Evolutionary conservation across 2,797 vertebrate species (phyloP).

Genomic region (Amphiprion clarkii): DNA sequence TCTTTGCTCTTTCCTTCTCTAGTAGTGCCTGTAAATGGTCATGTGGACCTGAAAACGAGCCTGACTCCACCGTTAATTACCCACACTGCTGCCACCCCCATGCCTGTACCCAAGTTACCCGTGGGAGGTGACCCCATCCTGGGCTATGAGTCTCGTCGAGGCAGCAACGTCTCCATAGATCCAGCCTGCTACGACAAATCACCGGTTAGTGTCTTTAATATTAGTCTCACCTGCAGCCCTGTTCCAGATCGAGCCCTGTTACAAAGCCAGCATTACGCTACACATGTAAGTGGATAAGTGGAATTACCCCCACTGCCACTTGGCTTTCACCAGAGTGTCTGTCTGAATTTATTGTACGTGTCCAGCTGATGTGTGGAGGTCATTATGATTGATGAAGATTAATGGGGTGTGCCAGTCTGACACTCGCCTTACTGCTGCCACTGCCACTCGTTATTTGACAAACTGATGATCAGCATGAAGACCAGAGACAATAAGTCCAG

Average conservation of each 20-base stretch:
- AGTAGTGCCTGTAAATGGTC: conserved; percentile 93
- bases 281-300: conserved; percentile 11
- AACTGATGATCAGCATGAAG: conserved; percentile 39
- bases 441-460: conserved; percentile 50
- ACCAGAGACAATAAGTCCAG: conserved; percentile 26
- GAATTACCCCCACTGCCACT: not conserved
- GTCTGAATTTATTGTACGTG: conserved; percentile 14
- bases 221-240: not conserved
- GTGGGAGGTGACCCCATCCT: conserved; percentile 82
- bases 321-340: not conserved
- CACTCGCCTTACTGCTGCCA: conserved; percentile 32
- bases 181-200: conserved; percentile 91
- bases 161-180: conserved; percentile 90
- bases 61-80: conserved; percentile 97
- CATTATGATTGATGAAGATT: conserved; percentile 58
- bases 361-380: conserved; percentile 38
- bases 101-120: conserved; percentile 94
- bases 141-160: conserved; percentile 86
- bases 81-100: conserved; percentile 96
- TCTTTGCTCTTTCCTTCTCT: conserved; percentile 1
- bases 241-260: not conserved
- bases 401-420: conserved; percentile 17
- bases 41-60: conserved; percentile 91
- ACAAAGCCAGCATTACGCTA: not conserved
- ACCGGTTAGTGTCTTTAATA: conserved; percentile 83